These are phyloP conservation scores for Dendroctonus ponderosae DNA, from an alignment of 1,140 invertebrate genomes.

Conservation along the genomic window DNA sequence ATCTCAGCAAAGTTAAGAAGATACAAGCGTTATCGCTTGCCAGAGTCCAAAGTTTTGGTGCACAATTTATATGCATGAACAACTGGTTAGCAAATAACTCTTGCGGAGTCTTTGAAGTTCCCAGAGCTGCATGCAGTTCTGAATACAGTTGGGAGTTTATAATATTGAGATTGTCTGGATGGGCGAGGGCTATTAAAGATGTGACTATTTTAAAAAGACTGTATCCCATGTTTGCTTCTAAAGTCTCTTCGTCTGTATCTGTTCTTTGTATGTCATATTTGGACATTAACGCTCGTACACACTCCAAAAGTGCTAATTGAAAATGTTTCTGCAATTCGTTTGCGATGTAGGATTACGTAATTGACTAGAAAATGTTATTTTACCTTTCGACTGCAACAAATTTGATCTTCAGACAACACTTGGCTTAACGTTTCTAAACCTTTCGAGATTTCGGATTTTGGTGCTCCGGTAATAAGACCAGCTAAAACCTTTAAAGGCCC, in stretches of 20 bases:
- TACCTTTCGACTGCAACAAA: slow-evolving; percentile 51
- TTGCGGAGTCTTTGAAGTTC: too few relatives aligned
- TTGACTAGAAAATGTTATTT: slow-evolving; percentile 5
- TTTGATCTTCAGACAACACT: slow-evolving; percentile 45
- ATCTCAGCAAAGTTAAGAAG: slow-evolving; percentile 40
- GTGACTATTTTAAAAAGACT: slow-evolving; percentile 45
- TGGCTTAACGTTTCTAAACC: slow-evolving; percentile 44
- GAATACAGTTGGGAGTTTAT: too few relatives aligned
- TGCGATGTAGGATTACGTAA: neutral
- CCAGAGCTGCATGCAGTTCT: too few relatives aligned
- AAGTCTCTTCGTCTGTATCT: slow-evolving; percentile 5
- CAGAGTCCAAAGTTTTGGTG: slow-evolving; percentile 43
- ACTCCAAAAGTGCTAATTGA: slow-evolving; percentile 44
- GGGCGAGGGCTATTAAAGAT: slow-evolving; percentile 39
- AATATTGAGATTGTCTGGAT: slow-evolving; percentile 32
- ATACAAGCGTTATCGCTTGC: slow-evolving; percentile 43
- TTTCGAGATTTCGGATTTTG: slow-evolving; percentile 33
- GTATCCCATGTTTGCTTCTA: slow-evolving; percentile 31
- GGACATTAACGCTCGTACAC: slow-evolving; percentile 34
- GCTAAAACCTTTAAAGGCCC: slow-evolving; percentile 57
- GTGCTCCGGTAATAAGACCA: slow-evolving; percentile 54
- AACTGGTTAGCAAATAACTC: slow-evolving; percentile 32
- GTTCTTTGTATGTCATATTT: slow-evolving; percentile 32
- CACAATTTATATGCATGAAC: slow-evolving; percentile 38
- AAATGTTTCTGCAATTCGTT: slow-evolving; percentile 39